These are phyloP conservation scores for Pelodiscus sinensis DNA, from an alignment of 2,113 vertebrate species.

Conservation along the genomic window DNA sequence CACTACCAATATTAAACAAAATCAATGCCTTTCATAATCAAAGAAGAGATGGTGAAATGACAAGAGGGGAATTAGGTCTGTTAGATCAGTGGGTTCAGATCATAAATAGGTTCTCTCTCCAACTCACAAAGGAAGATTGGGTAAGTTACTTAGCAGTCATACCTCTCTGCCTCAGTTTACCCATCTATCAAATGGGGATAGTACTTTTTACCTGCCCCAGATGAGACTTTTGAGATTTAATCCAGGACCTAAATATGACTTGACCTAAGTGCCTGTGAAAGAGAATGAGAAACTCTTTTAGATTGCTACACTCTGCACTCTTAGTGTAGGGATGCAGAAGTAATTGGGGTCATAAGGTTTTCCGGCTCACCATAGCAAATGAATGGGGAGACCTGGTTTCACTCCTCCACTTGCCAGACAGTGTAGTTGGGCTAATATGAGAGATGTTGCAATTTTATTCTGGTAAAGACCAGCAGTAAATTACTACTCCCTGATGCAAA, in stretches of 20 bases:
- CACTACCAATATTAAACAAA: rapidly evolving
- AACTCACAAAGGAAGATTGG: neutral
- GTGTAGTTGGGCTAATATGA: neutral
- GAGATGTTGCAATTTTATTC: neutral
- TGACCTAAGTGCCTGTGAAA: neutral
- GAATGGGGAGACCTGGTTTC: neutral
- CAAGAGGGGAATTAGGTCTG: neutral
- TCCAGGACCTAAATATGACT: conserved; percentile 5
- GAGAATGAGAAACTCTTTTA: neutral
- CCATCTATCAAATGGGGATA: conserved; percentile 26
- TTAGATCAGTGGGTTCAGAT: neutral
- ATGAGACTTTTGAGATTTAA: neutral
- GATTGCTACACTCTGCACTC: neutral
- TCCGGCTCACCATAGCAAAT: neutral
- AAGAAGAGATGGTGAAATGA: neutral
- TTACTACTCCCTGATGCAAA: neutral
- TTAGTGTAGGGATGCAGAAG: neutral
- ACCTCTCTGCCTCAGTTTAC: neutral
- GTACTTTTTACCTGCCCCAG: neutral
- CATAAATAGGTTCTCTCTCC: neutral
- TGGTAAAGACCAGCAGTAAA: neutral
- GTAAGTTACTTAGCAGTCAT: neutral
- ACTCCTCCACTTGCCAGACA: neutral
- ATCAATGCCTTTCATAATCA: neutral
- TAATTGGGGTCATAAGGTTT: neutral